A percentile compares a stretch with the other conserved stretches of the same genome.
phyloP scores from a whole-genome alignment of 2,797 vertebrate genomes.

The Sebastiscus albofasciatus region DNA sequence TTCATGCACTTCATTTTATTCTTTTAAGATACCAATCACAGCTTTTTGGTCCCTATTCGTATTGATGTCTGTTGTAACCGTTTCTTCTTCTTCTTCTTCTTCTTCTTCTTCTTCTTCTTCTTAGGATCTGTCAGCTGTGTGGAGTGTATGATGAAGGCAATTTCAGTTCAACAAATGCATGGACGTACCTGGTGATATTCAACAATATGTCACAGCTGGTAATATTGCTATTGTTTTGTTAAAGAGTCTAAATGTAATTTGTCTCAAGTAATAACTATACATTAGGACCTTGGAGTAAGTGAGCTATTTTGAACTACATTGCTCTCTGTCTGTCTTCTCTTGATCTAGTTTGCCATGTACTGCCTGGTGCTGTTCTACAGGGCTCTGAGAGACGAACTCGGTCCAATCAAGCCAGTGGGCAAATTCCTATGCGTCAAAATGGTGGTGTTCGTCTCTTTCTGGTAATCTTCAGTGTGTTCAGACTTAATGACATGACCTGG shows the following conservation, averaged over 20 bases:
- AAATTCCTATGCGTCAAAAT: conserved; percentile 99
- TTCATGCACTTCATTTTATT: not conserved
- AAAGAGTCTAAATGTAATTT: not conserved
- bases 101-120: not conserved
- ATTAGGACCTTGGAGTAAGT: not conserved
- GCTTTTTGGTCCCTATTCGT: not conserved
- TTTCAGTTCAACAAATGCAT: conserved; percentile 94
- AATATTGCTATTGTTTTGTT: conserved; percentile 40
- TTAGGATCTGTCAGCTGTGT: conserved; percentile 93
- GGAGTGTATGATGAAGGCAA: conserved; percentile 96
- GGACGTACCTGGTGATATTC: conserved; percentile 98
- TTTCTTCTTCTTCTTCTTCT: not conserved
- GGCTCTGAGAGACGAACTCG: conserved; percentile 92
- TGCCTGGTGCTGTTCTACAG: conserved; percentile 97
- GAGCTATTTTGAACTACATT: not conserved
- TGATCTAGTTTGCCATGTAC: conserved; percentile 96
- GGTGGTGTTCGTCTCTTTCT: conserved; percentile 98
- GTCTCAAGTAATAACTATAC: not conserved
- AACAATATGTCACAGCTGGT: conserved; percentile 98
- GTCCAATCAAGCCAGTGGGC: conserved; percentile 94
- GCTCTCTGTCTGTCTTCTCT: conserved; percentile 9
- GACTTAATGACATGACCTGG: not conserved
- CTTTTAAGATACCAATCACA: not conserved
- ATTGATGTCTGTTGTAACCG: not conserved
- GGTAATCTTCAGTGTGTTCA: conserved; percentile 81